A percentile compares a stretch with the other conserved stretches of the same genome.
These are phyloP conservation scores for Neotoma lepida DNA, from an alignment of 2,113 vertebrate species.

Conservation along the genomic window DNA sequence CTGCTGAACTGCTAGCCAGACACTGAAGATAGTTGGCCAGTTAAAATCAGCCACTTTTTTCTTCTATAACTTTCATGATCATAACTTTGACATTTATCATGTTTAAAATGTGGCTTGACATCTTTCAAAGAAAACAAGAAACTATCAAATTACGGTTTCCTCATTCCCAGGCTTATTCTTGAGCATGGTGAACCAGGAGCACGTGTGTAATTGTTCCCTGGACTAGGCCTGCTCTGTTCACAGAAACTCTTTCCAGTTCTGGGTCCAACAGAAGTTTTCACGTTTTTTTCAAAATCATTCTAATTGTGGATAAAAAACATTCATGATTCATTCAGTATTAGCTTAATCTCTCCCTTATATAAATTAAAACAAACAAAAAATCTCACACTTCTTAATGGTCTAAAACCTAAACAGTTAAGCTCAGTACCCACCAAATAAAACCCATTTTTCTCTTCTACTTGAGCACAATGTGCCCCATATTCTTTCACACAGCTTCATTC, in stretches of 20 bases:
- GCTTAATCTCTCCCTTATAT: not conserved
- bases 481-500: not conserved
- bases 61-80: not conserved
- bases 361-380: not conserved
- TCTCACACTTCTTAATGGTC: not conserved
- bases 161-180: not conserved
- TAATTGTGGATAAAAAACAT: not conserved
- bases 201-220: not conserved
- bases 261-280: not conserved
- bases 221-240: not conserved
- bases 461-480: not conserved
- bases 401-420: not conserved
- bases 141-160: not conserved
- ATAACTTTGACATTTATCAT: slow-evolving; percentile 28
- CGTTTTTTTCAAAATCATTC: not conserved
- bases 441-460: not conserved
- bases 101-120: not conserved
- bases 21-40: not conserved
- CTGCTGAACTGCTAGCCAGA: not conserved
- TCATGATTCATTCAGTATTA: not conserved
- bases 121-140: not conserved
- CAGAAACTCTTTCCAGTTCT: not conserved
- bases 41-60: not conserved
- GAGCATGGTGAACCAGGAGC: not conserved
- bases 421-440: not conserved